These are phyloP conservation scores for Loxodonta africana DNA, from an alignment of 2,113 vertebrate genomes.

Conservation along the genomic window DNA sequence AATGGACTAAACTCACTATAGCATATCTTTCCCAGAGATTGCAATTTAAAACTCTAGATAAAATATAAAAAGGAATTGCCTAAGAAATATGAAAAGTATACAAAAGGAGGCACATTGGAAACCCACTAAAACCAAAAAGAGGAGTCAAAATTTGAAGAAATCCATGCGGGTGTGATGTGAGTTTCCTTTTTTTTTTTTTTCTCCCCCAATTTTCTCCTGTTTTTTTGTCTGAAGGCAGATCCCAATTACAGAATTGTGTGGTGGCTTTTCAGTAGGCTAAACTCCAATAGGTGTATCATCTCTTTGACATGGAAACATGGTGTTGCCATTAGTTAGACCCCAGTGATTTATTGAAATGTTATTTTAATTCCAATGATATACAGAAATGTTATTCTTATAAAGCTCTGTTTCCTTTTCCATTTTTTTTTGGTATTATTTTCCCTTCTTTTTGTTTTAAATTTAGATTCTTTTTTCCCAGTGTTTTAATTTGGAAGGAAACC, in stretches of 20 bases:
- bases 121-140: not conserved
- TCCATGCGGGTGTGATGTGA: not conserved
- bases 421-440: no score
- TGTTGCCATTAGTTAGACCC: no score
- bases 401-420: no score
- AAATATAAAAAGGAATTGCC: not conserved
- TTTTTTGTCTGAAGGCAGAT: not conserved
- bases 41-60: not conserved
- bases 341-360: no score
- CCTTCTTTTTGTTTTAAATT: no score
- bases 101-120: not conserved
- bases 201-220: not conserved
- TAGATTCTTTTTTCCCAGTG: no score
- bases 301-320: not conserved
- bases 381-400: no score
- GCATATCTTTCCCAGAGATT: not conserved
- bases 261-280: not conserved
- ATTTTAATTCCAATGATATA: no score
- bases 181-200: not conserved
- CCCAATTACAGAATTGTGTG: not conserved
- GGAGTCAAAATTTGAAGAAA: not conserved
- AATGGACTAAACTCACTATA: not conserved
- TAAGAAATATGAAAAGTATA: not conserved
- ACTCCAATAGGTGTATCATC: not conserved
- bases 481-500: no score